phyloP scores from a whole-genome alignment of 2,113 vertebrate species.

The Limnothrissa miodon region DNA sequence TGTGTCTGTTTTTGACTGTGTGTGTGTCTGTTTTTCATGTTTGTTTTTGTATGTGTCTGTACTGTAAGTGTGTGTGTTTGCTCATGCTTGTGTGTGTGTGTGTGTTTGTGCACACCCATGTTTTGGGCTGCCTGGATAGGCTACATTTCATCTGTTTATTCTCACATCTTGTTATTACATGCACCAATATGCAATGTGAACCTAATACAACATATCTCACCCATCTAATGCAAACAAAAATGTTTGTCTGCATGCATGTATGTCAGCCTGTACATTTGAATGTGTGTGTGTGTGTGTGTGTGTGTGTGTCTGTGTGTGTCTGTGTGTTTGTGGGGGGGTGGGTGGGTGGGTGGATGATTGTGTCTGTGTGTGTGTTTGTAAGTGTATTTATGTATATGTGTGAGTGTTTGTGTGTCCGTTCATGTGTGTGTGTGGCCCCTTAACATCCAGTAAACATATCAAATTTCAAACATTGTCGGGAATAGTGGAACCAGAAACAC shows the following conservation, averaged over 20 bases:
- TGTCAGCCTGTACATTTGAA: neutral
- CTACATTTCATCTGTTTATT: neutral
- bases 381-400: neutral
- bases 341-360: neutral
- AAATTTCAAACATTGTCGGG: neutral
- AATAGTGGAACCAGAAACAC: neutral
- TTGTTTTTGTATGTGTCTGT: neutral
- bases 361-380: neutral
- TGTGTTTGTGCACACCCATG: neutral
- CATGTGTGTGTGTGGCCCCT: neutral
- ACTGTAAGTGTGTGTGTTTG: neutral
- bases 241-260: neutral
- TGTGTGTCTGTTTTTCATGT: neutral
- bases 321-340: neutral
- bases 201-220: neutral
- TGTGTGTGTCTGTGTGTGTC: neutral
- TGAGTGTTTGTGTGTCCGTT: neutral
- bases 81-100: neutral
- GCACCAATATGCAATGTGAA: neutral
- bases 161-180: neutral
- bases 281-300: neutral
- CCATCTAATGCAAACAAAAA: neutral
- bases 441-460: neutral
- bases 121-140: neutral
- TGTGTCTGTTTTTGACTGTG: neutral